Percentiles rank a stretch among this genome's conserved stretches.
Evolutionary conservation across 2,797 vertebrate genomes (phyloP).

Genomic region (Silurus aristotelis): DNA sequence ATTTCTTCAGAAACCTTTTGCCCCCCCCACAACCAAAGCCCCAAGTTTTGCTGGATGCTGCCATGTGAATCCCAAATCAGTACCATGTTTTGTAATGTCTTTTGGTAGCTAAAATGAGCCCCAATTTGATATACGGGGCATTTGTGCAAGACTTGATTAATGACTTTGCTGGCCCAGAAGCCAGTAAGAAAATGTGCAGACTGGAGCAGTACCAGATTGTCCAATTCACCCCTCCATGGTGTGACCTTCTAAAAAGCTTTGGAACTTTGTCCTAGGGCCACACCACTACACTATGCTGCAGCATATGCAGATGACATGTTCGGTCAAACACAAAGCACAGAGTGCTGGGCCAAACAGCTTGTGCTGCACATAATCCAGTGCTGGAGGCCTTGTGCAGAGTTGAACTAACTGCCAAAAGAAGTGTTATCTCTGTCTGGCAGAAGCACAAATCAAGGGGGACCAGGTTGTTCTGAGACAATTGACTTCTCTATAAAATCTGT

Average conservation of each 20-base stretch:
- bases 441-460: background rate
- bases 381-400: slow-evolving; percentile 3
- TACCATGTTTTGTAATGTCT: background rate
- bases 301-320: background rate
- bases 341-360: slow-evolving; percentile 23
- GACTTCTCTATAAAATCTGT: background rate
- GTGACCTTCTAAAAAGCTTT: slow-evolving; percentile 1
- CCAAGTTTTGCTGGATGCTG: background rate
- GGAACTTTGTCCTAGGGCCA: slow-evolving; percentile 4
- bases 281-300: background rate
- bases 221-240: background rate
- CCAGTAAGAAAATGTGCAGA: background rate
- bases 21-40: background rate
- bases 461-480: background rate
- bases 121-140: background rate
- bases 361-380: slow-evolving; percentile 2
- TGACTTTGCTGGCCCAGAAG: background rate
- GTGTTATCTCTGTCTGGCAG: slow-evolving; percentile 19
- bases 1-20: background rate
- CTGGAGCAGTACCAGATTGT: background rate
- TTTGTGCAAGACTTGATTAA: background rate
- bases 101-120: background rate
- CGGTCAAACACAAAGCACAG: background rate
- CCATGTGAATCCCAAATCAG: background rate
- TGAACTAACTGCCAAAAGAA: background rate